Conservation (phyloP, 2,888 invertebrate species). For the Mythimna impura region DNA sequence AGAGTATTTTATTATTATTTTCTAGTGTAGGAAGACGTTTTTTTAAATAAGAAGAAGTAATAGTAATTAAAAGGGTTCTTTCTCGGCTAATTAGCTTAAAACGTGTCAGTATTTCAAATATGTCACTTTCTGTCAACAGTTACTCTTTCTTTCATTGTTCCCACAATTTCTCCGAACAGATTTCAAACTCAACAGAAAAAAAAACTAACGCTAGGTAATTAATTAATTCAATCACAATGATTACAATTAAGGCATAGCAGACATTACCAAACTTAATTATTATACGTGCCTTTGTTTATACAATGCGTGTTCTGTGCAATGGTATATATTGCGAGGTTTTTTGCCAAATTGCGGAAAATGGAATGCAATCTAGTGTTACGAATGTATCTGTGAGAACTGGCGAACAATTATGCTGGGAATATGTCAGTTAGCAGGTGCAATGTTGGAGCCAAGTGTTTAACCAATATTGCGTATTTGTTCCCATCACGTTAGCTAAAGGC, state of each 20-base stretch:
- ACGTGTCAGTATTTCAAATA: constrained; percentile 21
- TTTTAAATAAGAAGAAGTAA: neutral
- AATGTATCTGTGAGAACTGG: constrained; percentile 64
- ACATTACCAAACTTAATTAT: constrained; percentile 62
- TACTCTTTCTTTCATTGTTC: constrained; percentile 42
- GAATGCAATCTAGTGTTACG: constrained; percentile 66
- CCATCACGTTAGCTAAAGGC: constrained; percentile 21
- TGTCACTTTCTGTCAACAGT: constrained; percentile 30
- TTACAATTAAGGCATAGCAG: constrained; percentile 61
- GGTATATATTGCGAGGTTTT: constrained; percentile 59
- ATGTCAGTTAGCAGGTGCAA: constrained; percentile 42
- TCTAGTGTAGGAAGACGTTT: neutral
- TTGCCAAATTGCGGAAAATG: constrained; percentile 69
- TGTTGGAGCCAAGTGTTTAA: constrained; percentile 49
- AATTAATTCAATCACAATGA: constrained; percentile 56
- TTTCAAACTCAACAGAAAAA: constrained; percentile 20
- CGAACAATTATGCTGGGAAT: constrained; percentile 66
- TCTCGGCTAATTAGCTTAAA: constrained; percentile 1
- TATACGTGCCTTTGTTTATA: constrained; percentile 61
- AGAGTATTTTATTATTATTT: neutral
- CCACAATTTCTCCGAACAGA: constrained; percentile 58
- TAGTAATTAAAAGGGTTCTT: neutral
- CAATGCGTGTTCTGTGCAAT: constrained; percentile 67
- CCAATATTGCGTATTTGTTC: constrained; percentile 55
- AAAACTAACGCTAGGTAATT: constrained; percentile 35